These are phyloP conservation scores for Thereva unica DNA, from an alignment of 2,888 invertebrate genomes.

Conservation along the genomic window DNA sequence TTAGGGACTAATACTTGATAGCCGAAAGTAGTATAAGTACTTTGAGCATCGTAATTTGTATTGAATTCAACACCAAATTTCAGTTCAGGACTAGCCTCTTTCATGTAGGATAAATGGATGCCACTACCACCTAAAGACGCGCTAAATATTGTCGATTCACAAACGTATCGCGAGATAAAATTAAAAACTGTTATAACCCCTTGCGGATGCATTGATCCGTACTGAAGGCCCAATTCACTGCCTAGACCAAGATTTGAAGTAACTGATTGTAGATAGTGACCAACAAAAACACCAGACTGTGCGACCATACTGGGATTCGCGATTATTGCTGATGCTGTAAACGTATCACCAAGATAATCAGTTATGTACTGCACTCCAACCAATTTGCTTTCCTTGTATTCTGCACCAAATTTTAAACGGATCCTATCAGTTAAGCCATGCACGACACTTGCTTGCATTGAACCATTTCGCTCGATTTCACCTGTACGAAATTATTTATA, in stretches of 20 bases:
- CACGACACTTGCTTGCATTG: constrained; percentile 36
- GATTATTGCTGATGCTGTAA: constrained; percentile 33
- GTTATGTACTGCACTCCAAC: constrained; percentile 18
- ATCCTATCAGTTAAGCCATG: constrained; percentile 26
- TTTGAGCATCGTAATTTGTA: constrained; percentile 33
- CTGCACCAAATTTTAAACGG: constrained; percentile 34
- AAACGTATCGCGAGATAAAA: constrained; percentile 21
- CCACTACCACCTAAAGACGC: constrained; percentile 33
- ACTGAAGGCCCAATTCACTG: constrained; percentile 27
- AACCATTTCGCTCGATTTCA: constrained; percentile 35
- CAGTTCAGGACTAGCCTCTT: constrained; percentile 31
- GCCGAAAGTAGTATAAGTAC: constrained; percentile 27
- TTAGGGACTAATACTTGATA: constrained; percentile 35
- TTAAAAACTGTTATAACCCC: constrained; percentile 21
- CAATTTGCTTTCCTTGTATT: constrained; percentile 25
- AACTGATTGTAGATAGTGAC: constrained; percentile 37
- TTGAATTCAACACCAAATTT: constrained; percentile 35
- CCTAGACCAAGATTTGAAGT: constrained; percentile 29
- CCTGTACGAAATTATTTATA: constrained; percentile 12
- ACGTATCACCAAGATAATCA: constrained; percentile 37
- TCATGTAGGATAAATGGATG: constrained; percentile 35
- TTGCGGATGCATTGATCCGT: constrained; percentile 7
- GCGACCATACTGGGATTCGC: constrained; percentile 33
- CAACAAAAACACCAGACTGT: constrained; percentile 33
- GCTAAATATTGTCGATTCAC: constrained; percentile 11